Conservation (phyloP, 92 coral and sea anemone genomes). For the Epizoanthus fatuus region DNA sequence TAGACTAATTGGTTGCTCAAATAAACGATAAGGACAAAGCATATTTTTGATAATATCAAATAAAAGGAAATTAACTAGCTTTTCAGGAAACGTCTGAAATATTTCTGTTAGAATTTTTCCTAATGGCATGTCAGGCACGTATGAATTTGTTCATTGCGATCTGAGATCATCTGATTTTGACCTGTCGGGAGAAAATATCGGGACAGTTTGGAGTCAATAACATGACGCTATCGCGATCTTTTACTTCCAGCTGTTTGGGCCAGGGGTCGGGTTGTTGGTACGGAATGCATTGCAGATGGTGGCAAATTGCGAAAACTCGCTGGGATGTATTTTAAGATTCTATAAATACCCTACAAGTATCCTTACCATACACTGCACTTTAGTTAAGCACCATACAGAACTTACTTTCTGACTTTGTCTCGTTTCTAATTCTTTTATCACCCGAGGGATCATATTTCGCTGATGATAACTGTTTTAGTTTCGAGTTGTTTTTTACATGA, state of each 20-base stretch:
- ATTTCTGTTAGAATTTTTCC: neutral
- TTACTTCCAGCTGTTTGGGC: neutral
- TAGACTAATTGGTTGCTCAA: no score
- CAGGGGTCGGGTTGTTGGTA: neutral
- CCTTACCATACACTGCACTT: no score
- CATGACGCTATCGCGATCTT: neutral
- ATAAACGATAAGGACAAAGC: no score
- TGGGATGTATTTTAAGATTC: no score
- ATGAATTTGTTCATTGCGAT: neutral
- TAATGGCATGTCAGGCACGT: constrained; percentile 6
- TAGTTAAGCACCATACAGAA: neutral
- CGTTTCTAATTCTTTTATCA: neutral
- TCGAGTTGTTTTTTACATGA: neutral
- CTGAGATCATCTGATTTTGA: neutral
- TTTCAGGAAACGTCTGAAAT: constrained; percentile 28
- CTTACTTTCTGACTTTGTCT: neutral
- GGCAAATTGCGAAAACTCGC: no score
- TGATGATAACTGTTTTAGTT: neutral
- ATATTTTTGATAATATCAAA: no score
- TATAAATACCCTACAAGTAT: no score
- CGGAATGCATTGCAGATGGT: no score
- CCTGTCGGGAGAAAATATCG: neutral
- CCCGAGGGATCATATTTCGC: neutral
- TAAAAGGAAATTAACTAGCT: neutral
- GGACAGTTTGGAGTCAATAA: constrained; percentile 33